Evolutionary conservation across 2,888 invertebrate genomes (phyloP).

Genomic region (Netelia inedita): DNA sequence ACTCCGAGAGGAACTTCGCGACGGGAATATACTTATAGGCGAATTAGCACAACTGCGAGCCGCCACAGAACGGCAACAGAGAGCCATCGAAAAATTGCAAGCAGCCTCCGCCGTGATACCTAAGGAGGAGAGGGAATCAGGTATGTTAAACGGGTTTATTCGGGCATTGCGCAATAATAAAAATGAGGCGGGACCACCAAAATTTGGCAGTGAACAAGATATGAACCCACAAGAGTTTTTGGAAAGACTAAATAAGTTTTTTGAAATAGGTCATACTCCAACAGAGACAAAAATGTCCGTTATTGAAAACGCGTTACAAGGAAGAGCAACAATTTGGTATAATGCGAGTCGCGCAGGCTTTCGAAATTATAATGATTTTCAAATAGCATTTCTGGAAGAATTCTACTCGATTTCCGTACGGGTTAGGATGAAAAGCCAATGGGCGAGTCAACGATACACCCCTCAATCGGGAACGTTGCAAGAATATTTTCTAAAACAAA

Average conservation of each 20-base stretch:
- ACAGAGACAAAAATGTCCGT: background rate
- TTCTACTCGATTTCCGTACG: no score
- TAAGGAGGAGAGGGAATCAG: background rate
- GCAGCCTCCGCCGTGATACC: background rate
- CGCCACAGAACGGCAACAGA: background rate
- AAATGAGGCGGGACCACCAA: background rate
- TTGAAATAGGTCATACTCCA: background rate
- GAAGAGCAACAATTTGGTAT: background rate
- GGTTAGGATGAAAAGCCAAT: no score
- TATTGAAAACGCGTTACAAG: background rate
- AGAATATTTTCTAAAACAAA: no score
- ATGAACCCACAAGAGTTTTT: background rate
- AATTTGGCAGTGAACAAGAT: conserved; percentile 1
- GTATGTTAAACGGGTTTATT: conserved; percentile 8
- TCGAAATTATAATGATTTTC: background rate
- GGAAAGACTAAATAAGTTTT: background rate
- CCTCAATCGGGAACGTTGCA: no score
- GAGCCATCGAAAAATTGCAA: conserved; percentile 6
- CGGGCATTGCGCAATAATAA: background rate
- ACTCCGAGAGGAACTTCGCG: background rate
- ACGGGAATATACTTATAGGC: background rate
- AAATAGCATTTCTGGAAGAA: no score
- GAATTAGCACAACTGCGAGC: background rate
- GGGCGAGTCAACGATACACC: no score
- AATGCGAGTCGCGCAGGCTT: background rate